Evolutionary conservation across 2,888 invertebrate genomes (phyloP).

Genomic region (Germaria angustata): DNA sequence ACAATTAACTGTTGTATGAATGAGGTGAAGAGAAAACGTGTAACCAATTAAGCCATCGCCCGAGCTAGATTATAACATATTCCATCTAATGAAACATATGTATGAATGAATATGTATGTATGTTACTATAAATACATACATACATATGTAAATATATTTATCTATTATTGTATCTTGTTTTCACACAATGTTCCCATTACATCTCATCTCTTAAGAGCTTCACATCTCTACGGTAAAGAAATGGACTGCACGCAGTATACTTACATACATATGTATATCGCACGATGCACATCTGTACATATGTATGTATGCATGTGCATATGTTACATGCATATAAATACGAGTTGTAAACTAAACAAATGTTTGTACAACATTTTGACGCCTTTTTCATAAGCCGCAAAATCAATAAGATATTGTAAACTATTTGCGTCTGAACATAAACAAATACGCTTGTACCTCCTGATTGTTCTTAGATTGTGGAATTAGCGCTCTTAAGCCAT

Average conservation of each 20-base stretch:
- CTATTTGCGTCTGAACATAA: slow-evolving; percentile 3
- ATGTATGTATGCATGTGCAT: background rate
- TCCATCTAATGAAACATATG: no score
- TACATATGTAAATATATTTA: background rate
- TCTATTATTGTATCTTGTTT: no score
- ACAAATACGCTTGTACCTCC: background rate
- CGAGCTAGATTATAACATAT: background rate
- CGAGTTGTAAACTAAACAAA: slow-evolving; percentile 5
- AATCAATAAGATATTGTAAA: slow-evolving; percentile 18
- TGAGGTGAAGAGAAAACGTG: no score
- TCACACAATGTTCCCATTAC: no score
- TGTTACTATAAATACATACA: background rate
- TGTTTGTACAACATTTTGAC: slow-evolving; percentile 10
- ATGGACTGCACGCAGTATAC: no score
- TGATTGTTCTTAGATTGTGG: slow-evolving; percentile 20
- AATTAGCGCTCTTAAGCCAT: slow-evolving; percentile 49
- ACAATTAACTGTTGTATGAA: slow-evolving; percentile 5
- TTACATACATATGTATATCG: no score
- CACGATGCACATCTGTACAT: background rate
- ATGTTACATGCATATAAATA: background rate
- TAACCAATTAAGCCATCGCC: no score
- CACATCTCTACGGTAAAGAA: no score
- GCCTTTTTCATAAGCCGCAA: slow-evolving; percentile 18
- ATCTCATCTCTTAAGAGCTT: no score
- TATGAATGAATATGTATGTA: no score